Evolutionary conservation across 2,113 vertebrate genomes (phyloP), one percentile per base, ranked within the genome.

Genomic region (Edolisoma coerulescens): DNA sequence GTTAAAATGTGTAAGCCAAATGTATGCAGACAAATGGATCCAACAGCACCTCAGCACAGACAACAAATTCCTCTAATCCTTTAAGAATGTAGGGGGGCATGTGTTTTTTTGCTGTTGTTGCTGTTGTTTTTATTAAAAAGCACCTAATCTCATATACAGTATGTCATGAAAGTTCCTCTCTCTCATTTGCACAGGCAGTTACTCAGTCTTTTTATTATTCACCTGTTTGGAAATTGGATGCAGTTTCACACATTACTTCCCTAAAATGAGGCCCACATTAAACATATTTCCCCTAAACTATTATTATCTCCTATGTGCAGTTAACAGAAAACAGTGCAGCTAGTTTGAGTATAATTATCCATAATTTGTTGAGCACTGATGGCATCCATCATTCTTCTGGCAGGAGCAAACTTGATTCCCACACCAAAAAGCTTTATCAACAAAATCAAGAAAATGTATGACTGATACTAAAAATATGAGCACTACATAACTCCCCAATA

Each of bases 1-100:
- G 77, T 92, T 96, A 90, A 35, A 94, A 90, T 89, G 10, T 64
- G 92, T 94, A 74, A 92, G 73, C 74, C 83, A 96, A 95, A 97
- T 75, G 42, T 88, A 45, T 87, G 67, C 84, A 95, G 61, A 86
- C 68, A 95, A 74, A 94, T 94, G 93, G 84, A 95, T 71, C 93
- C 91, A 97, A 76, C 86, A 95, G 32, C 24, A 87, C 59, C 78
- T 95, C 87, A 90, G 27, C 82, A 94, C 7, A 69, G 37, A 82
- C 5, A 87, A 64, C 8, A 78, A 52, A 93, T 80, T 94, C 53
- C 35, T 74, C 23, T 30, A 20, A 11, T 80, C 30, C 28, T 89
- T 50, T n/a, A 83, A 28, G 75, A 73, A 69, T 21, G 21, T 13
- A 78, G 12, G 8, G 27, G 10, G 5, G 54, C 0, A 0, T 7